Conservation (phyloP, 2,888 invertebrate species). For the Epinotia bilunana region DNA sequence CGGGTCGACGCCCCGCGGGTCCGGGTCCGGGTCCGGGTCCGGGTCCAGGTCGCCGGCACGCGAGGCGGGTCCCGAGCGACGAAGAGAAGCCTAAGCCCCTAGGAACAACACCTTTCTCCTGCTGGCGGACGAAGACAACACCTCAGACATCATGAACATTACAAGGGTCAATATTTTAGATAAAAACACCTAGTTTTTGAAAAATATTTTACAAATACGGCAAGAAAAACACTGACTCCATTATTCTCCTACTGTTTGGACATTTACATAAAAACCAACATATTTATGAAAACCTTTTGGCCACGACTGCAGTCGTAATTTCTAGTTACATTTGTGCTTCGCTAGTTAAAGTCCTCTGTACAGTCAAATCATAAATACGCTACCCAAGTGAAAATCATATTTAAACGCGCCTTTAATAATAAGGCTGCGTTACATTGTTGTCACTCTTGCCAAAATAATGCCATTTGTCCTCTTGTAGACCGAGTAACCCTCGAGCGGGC, state of each 20-base stretch:
- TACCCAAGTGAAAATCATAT: background rate
- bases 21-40: background rate
- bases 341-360: background rate
- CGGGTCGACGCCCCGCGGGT: background rate
- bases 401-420: background rate
- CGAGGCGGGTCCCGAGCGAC: slow-evolving; percentile 1
- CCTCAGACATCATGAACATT: background rate
- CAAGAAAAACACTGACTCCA: background rate
- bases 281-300: background rate
- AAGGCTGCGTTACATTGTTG: background rate
- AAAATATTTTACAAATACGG: slow-evolving; percentile 1
- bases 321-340: background rate
- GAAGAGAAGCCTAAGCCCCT: background rate
- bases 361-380: background rate
- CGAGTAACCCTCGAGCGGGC: background rate
- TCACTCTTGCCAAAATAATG: background rate
- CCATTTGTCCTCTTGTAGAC: background rate
- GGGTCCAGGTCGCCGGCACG: slow-evolving; percentile 13
- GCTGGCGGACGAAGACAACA: slow-evolving; percentile 1
- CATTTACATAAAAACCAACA: background rate
- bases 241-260: background rate
- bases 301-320: background rate
- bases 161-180: background rate
- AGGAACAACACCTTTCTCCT: slow-evolving; percentile 2
- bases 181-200: background rate